Percentiles rank a stretch among this genome's conserved stretches.
These are phyloP conservation scores for Venustaconcha ellipsiformis DNA, from an alignment of 1,140 invertebrate genomes.

Conservation along the genomic window DNA sequence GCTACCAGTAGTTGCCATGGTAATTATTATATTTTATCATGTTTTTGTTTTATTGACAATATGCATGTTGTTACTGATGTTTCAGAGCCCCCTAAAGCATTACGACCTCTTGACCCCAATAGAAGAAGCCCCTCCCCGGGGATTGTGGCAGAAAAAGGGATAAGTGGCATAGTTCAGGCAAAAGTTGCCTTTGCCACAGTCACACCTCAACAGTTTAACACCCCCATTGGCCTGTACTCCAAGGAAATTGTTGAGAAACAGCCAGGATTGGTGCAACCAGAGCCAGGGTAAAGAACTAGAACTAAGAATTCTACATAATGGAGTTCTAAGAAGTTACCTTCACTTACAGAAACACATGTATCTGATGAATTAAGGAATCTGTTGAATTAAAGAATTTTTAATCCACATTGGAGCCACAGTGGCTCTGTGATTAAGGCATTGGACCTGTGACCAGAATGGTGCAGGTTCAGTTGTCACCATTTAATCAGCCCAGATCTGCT, in stretches of 20 bases:
- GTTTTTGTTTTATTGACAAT: too few relatives aligned
- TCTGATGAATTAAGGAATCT: too few relatives aligned
- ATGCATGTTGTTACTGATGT: conserved; percentile 4
- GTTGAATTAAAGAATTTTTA: too few relatives aligned
- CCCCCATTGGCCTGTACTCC: conserved; percentile 93
- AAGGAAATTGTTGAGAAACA: conserved; percentile 95
- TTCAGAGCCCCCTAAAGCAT: conserved; percentile 44
- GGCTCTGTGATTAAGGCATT: too few relatives aligned
- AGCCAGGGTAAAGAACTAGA: conserved; percentile 11
- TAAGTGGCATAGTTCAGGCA: too few relatives aligned
- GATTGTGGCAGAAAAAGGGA: conserved; percentile 9
- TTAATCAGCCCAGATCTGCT: too few relatives aligned
- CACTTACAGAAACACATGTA: too few relatives aligned
- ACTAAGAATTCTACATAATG: background rate
- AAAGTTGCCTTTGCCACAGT: too few relatives aligned
- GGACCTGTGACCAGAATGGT: too few relatives aligned
- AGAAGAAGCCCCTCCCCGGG: conserved; percentile 24
- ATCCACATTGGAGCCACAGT: too few relatives aligned
- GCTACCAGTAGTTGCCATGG: background rate
- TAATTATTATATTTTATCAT: background rate
- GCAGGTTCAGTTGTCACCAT: too few relatives aligned
- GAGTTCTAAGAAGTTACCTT: background rate
- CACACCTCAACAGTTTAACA: conserved; percentile 74
- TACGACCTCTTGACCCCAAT: conserved; percentile 24
- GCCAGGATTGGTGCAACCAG: conserved; percentile 2